Conservation (phyloP, 2,113 vertebrate species). For the Acanthisitta chloris region DNA sequence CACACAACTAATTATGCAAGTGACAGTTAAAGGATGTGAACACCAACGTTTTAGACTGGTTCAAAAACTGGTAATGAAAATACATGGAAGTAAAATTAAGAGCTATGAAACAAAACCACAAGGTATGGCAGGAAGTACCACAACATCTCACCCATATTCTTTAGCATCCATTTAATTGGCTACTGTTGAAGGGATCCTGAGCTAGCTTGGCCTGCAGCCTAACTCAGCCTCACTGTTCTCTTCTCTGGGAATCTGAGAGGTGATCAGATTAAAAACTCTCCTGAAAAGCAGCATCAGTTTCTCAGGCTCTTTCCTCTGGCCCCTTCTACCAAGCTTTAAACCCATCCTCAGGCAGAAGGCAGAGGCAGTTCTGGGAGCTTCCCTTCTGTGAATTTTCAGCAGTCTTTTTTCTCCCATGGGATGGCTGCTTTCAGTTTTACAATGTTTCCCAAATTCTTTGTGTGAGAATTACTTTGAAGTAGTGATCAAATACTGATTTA, state of each 20-base stretch:
- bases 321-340: not conserved
- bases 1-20: not conserved
- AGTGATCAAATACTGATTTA: conserved; percentile 49
- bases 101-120: not conserved
- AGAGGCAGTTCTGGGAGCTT: not conserved
- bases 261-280: not conserved
- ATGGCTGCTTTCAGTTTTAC: not conserved
- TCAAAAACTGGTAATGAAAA: not conserved
- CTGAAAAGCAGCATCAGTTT: not conserved
- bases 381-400: conserved; percentile 12
- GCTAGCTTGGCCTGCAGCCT: not conserved
- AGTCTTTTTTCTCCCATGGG: conserved; percentile 25
- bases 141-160: not conserved
- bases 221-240: not conserved
- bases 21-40: not conserved
- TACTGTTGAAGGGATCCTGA: not conserved
- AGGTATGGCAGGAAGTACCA: rapidly evolving
- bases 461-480: conserved; percentile 57
- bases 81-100: not conserved
- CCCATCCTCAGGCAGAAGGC: conserved; percentile 1
- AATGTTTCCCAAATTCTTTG: conserved; percentile 47
- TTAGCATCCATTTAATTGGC: not conserved
- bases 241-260: not conserved
- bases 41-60: not conserved
- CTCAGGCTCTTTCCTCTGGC: not conserved